Percentiles rank a stretch among this genome's conserved stretches.
phyloP scores from a whole-genome alignment of 2,888 invertebrate genomes.

The Phengaris alcon region DNA sequence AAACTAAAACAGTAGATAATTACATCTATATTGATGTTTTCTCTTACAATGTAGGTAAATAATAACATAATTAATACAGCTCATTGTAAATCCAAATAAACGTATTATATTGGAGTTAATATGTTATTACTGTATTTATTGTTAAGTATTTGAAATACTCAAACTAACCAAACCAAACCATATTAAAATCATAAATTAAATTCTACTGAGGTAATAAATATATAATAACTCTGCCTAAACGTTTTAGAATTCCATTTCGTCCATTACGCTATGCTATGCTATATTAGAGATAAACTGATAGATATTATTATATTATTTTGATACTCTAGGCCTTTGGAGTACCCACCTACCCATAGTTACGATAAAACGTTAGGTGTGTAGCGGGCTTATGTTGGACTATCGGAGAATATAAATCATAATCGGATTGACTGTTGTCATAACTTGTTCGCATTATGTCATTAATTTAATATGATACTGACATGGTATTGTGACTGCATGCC shows the following conservation, averaged over 20 bases:
- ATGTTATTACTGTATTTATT: background rate
- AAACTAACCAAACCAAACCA: conserved; percentile 1
- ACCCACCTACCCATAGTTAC: too few relatives aligned
- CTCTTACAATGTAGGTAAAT: background rate
- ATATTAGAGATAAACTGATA: background rate
- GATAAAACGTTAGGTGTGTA: too few relatives aligned
- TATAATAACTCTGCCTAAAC: background rate
- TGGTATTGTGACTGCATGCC: too few relatives aligned
- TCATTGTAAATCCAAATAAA: background rate
- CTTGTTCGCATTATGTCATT: too few relatives aligned
- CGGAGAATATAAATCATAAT: too few relatives aligned
- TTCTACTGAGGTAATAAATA: background rate
- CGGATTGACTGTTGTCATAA: too few relatives aligned
- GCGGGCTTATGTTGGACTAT: too few relatives aligned
- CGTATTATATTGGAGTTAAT: background rate
- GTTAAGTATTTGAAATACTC: conserved; percentile 1
- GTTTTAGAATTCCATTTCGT: background rate
- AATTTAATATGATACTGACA: too few relatives aligned
- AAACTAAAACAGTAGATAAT: too few relatives aligned
- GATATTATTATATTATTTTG: too few relatives aligned
- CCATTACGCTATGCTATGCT: background rate
- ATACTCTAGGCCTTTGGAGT: too few relatives aligned
- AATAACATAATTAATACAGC: background rate
- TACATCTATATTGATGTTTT: too few relatives aligned
- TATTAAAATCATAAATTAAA: conserved; percentile 19